Evolutionary conservation across 1,140 invertebrate species (phyloP), one percentile per base, ranked within the genome.

Genomic region (Eubasilissa regina): DNA sequence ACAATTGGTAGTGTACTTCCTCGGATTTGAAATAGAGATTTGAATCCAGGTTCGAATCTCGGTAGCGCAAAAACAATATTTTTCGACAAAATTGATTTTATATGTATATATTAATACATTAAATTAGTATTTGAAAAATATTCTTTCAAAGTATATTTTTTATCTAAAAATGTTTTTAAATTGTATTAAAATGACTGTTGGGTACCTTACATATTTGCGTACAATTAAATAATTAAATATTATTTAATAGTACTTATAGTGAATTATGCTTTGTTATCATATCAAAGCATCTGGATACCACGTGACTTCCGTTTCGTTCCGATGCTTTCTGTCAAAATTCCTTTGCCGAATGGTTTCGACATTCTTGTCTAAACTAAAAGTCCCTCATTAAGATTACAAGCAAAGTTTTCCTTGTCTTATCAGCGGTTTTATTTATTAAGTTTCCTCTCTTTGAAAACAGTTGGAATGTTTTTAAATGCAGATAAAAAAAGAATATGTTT

Each of bases 311-410:
- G 60, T 19, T 35, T n/a, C 35, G 25, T 21, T 58, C 55, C 21
- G 55, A 58, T 11, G 17, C 55, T 21, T 21, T 19, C 35, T 64
- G 60, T 64, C 60, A 64, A 64, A 64, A 64, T 64, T 25, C 21
- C 58, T 62, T 15, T 15, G 19, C 60, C 19, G 60, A 64, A 64
- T 64, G 12, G 19, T 64, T 64, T 64, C 60, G 35, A n/a, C 60
- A 64, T 64, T 64, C 60, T 64, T 64, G 60, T 64, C 11, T 35
- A 9, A 64, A 11, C 19, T 43, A 64, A 64, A 7, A 25, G 19
- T 12, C 60, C 60, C 60, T 43, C 19, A 64, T 64, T 64, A 64
- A 64, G 60, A 25, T 64, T 64, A 7, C 15, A 58, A 15, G 11
- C 55, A 15, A 10, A 58, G 8, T 58, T 21, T 58, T 58, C 55